Evolutionary conservation across 2,797 vertebrate species (phyloP), one percentile per base, ranked within the genome.

Genomic region (Karalla daura): DNA sequence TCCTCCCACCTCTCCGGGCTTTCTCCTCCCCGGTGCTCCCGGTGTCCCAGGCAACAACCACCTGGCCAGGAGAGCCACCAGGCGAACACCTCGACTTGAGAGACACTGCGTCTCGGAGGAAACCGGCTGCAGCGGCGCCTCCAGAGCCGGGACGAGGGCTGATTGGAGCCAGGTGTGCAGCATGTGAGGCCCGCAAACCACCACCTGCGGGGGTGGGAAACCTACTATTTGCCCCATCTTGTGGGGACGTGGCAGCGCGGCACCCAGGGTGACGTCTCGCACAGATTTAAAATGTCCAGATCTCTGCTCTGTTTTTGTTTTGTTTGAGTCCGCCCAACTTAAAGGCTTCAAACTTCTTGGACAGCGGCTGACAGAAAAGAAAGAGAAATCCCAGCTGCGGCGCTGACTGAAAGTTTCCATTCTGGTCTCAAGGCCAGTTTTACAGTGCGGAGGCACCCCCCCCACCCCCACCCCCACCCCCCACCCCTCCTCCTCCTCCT

Each of bases 331-430:
- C n/a, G 41, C 50, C 66, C 60, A 77, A 1, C 3, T 39, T 33
- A 51, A 72, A 68, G 36, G 40, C 32, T 12, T 2, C 2, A 45
- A 47, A 80, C 32, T 20, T 59, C 66, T 82, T 77, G 39, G 17
- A 68, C 69, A 59, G 53, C 64, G 20, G 33, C 37, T 64, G 25
- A 30, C 32, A 54, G 36, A 80, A 46, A 70, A 14, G 2, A 78
- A 50, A 70, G n/a, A 2, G 18, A 45, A 65, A 35, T 14, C 46
- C 41, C 21, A 55, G 18, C 37, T 63, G 45, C 15, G 63, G 45
- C 15, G 63, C 45, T 62, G 67, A 68, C 52, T 53, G 8, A 59
- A 51, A 32, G 7, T 83, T 89, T 88, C 83, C 85, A 67, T 17
- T 67, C 33, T 24, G 13, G 63, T 35, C 59, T 68, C 25, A n/a